Evolutionary conservation across 2,797 vertebrate species (phyloP).

Genomic region (Taenioides sp.): DNA sequence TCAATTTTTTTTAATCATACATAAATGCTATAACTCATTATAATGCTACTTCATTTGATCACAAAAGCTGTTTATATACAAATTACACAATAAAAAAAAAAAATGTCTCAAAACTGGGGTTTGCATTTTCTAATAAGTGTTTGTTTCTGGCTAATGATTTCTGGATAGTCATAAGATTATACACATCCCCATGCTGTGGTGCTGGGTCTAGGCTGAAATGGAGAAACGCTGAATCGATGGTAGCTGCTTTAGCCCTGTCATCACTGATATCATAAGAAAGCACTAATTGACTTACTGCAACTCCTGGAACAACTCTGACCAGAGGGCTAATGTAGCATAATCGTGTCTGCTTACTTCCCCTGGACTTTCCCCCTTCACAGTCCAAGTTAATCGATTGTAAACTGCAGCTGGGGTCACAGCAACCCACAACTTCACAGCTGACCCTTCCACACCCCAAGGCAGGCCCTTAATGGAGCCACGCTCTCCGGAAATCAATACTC

Average conservation of each 20-base stretch:
- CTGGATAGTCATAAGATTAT: conserved; percentile 59
- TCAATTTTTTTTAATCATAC: no score
- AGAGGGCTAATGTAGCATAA: conserved; percentile 87
- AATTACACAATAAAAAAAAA: conserved; percentile 20
- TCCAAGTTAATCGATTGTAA: conserved; percentile 92
- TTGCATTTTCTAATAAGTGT: conserved; percentile 40
- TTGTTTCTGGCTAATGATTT: conserved; percentile 60
- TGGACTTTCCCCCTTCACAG: conserved; percentile 83
- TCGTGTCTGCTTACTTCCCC: conserved; percentile 85
- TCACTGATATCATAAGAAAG: conserved; percentile 81
- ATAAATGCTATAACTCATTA: not conserved
- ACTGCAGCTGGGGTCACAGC: conserved; percentile 90
- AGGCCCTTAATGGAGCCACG: conserved; percentile 94
- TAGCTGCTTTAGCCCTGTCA: conserved; percentile 76
- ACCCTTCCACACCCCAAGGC: conserved; percentile 84
- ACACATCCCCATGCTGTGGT: conserved; percentile 51
- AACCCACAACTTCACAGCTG: conserved; percentile 86
- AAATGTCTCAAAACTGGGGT: conserved; percentile 23
- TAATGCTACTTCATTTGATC: not conserved
- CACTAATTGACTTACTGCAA: conserved; percentile 85
- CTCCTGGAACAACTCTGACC: conserved; percentile 84
- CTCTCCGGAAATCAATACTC: conserved; percentile 93
- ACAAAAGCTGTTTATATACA: not conserved
- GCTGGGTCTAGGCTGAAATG: conserved; percentile 71
- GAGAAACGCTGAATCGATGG: conserved; percentile 78